Evolutionary conservation across 2,113 vertebrate species (phyloP), one percentile per base, ranked within the genome.

Genomic region (Xiphophorus hellerii): DNA sequence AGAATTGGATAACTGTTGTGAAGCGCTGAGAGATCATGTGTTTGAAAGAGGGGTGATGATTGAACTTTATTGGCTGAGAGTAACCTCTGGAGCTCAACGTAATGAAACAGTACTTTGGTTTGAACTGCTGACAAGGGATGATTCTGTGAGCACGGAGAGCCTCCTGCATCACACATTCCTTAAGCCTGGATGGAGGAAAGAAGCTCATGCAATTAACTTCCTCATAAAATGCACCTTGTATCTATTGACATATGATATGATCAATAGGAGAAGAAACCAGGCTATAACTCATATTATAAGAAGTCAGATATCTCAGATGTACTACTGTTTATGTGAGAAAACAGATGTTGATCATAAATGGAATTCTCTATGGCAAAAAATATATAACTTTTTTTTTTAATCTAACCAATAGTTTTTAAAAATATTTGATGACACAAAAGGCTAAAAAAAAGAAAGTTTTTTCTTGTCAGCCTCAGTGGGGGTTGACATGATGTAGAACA

Each of bases 81-180:
- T 63, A 77, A 82, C 83, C 70, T 81, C 37, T 73, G 70, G 31
- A 82, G 71, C 68, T 69, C n/a, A 8, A 28, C 71, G 39, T 89
- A 86, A 90, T 88, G 80, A 90, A 91, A 87, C 71, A 80, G 71
- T 10, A 0, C 28, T 76, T 67, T 62, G 58, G 73, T 61, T 78
- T 65, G 79, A 90, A 89, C 70, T 88, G 88, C 89, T 91, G 85
- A 92, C 65, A 1, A 61, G 66, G 74, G 74, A 72, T 39, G 1
- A 84, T 84, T 88, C 48, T 3, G 31, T 71, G 48, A 84, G 39
- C 69, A 42, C 5, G 5, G 33, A 73, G 73, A 70, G 27, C 39
- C n/a, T 7, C 20, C 61, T 28, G 42, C 58, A 64, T 62, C 51
- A 25, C 14, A 29, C 44, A 70, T 82, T 62, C 76, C 58, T 64